Base-by-base conservation (phyloP, 2,797 vertebrate species). In the Ctenopoma multispine region DNA sequence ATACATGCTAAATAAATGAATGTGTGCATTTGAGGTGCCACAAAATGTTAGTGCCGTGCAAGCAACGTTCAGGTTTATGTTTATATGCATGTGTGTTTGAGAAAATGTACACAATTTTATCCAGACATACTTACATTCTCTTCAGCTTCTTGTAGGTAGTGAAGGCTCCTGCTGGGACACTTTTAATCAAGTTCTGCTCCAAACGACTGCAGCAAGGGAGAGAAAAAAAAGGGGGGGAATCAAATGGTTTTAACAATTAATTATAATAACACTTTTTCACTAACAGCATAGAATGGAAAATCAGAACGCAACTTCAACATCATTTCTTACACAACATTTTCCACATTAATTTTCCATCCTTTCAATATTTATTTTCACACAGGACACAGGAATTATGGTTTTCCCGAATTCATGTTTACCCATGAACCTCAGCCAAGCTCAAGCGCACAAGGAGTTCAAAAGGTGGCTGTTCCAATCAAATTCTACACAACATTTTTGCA, bases 111-210 rank as follows among this genome's bases (percentile, higher is more conserved):
- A 18, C 15, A 27, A 11, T 34, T 72, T 27, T 10, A 40, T 63
- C 11, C 44, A 53, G 15, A 18, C 17, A 55, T 15, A 90, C 97
- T 99, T 92, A 99, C 98, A 99, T 97, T 89, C 97, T 96, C 90
- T 99, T 99, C 71, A 99, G 96, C 81, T 99, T 99, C 95, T 98
- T 99, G 91, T 99, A 98, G 40, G 95, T 92, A 48, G 94, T 93
- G 89, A 99, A 99, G 70, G 97, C 97, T 93, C 96, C 98, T 13
- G 96, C 92, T 11, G 96, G 95, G 88, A 99, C 95, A 75, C 88
- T 92, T 91, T 96, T 99, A 93, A 99, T 98, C 92, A 97, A 90
- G 91, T 99, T 99, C 93, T 99, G 98, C 90, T 99, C 98, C 90
- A 99, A 92, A 84, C 98, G 98, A 88, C 98, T 99, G 87, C 23